Evolutionary conservation across 1,140 invertebrate genomes (phyloP).

Genomic region (Anoplolepis gracilipes): DNA sequence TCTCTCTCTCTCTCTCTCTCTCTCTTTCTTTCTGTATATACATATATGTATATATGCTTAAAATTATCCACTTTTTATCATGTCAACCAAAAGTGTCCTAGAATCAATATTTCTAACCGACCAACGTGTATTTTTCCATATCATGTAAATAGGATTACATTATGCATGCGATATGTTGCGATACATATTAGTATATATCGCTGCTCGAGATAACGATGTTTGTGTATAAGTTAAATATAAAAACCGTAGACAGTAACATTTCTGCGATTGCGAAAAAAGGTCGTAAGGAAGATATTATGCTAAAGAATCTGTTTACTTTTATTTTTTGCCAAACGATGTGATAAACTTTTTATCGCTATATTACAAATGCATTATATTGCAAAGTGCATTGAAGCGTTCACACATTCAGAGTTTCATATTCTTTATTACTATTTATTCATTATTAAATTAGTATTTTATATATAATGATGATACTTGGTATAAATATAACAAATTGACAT

Average conservation of each 20-base stretch:
- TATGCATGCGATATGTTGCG: slow-evolving; percentile 40
- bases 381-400: not conserved
- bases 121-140: slow-evolving; percentile 32
- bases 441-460: slow-evolving; percentile 1
- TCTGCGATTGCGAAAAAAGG: not conserved
- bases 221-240: not conserved
- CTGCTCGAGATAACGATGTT: slow-evolving; percentile 47
- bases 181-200: slow-evolving; percentile 44
- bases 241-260: not conserved
- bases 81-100: not conserved
- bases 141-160: slow-evolving; percentile 44
- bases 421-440: slow-evolving; percentile 1
- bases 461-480: not conserved
- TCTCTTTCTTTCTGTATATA: too few relatives aligned
- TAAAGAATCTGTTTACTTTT: not conserved
- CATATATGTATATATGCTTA: not conserved
- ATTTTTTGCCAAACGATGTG: not conserved
- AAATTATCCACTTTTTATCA: not conserved
- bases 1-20: too few relatives aligned
- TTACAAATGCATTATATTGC: not conserved
- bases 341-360: not conserved
- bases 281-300: not conserved
- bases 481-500: not conserved
- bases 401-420: not conserved
- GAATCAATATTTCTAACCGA: slow-evolving; percentile 12